phyloP scores from a whole-genome alignment of 2,797 vertebrate species.

The Austrolebias charrua region DNA sequence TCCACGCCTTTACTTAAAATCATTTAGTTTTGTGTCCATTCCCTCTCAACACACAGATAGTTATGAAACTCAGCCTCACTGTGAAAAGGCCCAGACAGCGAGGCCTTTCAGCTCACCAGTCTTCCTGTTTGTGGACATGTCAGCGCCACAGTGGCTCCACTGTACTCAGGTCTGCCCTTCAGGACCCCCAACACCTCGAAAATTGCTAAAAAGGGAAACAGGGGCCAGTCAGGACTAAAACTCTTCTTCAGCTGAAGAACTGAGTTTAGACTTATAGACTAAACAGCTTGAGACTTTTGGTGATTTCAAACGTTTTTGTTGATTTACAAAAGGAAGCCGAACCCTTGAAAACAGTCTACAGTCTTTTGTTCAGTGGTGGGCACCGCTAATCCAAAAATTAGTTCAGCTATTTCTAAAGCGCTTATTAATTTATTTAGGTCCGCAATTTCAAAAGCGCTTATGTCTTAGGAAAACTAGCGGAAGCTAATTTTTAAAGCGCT shows the following conservation, averaged over 20 bases:
- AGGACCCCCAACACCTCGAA: constrained; percentile 22
- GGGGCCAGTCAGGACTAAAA: constrained; percentile 28
- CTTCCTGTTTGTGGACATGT: constrained; percentile 41
- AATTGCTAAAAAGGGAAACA: constrained; percentile 34
- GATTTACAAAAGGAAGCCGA: too few species aligned
- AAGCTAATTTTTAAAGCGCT: too few species aligned
- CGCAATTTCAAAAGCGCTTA: too few species aligned
- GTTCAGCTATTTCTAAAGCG: too few species aligned
- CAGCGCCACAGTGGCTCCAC: constrained; percentile 42
- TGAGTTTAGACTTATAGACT: not conserved
- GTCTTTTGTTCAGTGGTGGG: too few species aligned
- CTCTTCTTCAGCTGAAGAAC: constrained; percentile 14
- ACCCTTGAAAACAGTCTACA: too few species aligned
- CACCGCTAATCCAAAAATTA: too few species aligned
- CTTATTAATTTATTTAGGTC: too few species aligned
- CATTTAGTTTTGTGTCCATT: constrained; percentile 4
- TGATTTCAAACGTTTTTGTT: not conserved
- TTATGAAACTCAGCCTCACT: constrained; percentile 6
- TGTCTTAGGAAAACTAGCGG: too few species aligned
- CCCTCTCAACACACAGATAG: not conserved
- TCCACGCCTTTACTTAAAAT: constrained; percentile 32
- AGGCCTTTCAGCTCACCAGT: constrained; percentile 39
- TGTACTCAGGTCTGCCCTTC: constrained; percentile 44
- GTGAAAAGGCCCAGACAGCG: constrained; percentile 31
- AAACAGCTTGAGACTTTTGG: not conserved